Conservation (phyloP, 2,113 vertebrate species). For the Planiliza haematocheilus region DNA sequence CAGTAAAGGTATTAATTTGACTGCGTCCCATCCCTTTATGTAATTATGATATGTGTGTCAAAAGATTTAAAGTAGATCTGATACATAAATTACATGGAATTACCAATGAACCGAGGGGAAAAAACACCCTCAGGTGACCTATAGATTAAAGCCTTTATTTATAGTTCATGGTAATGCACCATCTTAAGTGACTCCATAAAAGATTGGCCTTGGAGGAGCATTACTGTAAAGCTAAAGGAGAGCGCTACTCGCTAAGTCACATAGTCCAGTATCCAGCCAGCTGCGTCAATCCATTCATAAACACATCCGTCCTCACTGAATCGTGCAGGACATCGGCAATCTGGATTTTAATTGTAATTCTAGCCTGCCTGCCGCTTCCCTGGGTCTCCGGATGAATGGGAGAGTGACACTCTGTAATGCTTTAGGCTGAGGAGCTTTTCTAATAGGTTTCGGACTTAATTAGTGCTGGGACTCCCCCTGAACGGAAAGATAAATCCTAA, state of each 20-base stretch:
- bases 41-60: not conserved
- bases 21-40: not conserved
- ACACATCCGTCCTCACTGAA: conserved; percentile 29
- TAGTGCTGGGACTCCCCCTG: conserved; percentile 65
- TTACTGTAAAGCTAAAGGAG: not conserved
- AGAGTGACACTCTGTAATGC: conserved; percentile 70
- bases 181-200: conserved; percentile 35
- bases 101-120: not conserved
- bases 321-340: conserved; percentile 44
- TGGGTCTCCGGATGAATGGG: conserved; percentile 58
- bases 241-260: not conserved
- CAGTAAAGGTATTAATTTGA: no score
- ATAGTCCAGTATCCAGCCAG: conserved; percentile 8
- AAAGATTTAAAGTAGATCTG: not conserved
- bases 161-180: conserved; percentile 34
- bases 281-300: conserved; percentile 44
- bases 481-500: conserved; percentile 66
- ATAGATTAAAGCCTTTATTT: conserved; percentile 39
- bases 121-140: conserved; percentile 23
- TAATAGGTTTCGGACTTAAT: conserved; percentile 74
- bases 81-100: conserved; percentile 28
- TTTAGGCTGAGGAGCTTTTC: conserved; percentile 62
- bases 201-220: conserved; percentile 51
- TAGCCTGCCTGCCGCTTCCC: conserved; percentile 37
- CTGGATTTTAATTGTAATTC: conserved; percentile 54